Evolutionary conservation across 2,797 vertebrate species (phyloP), one percentile per base, ranked within the genome.

Genomic region (Neomorphus geoffroyi): DNA sequence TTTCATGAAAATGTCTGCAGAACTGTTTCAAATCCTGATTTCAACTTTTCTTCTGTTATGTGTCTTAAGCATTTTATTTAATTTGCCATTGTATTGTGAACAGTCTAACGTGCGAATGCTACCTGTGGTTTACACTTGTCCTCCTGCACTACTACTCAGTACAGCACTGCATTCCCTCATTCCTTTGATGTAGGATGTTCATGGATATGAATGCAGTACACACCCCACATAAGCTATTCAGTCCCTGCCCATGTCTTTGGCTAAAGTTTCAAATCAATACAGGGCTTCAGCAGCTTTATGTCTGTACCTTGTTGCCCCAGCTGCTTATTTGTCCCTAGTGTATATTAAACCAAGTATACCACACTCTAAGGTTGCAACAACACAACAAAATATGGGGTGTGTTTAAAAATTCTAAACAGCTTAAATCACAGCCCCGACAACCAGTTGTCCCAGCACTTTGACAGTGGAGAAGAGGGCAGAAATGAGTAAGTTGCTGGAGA

Each of bases 311-410:
- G 14, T 24, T 66, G 67, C 32, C 32, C 41, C 2, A 4, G 54
- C 22, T 91, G 54, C 48, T 43, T 48, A 43, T n/a, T 61, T 62
- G 27, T 50, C 41, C 48, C 23, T 30, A 12, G 16, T 50, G 35
- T 8, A 67, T 41, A 80, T 43, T n/a, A 54, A 67, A 67, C 27
- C 19, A 80, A 50, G 39, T 13, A 30, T 15, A 62, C 19, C 48
- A 11, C 2, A 9, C 61, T n/a, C 6, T 43, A 32, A 41, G 26
- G 41, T n/a, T 7, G 1, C 61, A 91, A 69, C 10, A 56, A 66
- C 0, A 2, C 41, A 64, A 56, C 7, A 56, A 70, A 70, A 61
- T 37, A 46, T 3, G 5, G 21, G 21, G 12, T 16, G 39, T 2
- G 1, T 48, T 81, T 26, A 41, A 46, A 67, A 74, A 41, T 46